Evolutionary conservation across 2,113 vertebrate genomes (phyloP).

Genomic region (Tylochromis polylepis): DNA sequence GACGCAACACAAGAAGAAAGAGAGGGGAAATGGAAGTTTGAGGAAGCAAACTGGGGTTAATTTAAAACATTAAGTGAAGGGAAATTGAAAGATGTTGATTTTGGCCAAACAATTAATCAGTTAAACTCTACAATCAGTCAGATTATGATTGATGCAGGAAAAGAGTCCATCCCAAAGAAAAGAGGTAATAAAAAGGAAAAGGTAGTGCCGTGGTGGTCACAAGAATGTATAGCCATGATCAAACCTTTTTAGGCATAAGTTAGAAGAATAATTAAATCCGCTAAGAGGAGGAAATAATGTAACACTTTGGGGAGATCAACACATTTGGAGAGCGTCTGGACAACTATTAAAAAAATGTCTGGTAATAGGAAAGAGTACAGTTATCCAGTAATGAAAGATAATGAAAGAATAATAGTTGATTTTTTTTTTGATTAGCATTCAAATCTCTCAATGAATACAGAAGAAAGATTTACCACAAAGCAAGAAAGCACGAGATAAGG

Average conservation of each 20-base stretch:
- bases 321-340: too few relatives aligned
- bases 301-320: fast-evolving
- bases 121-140: neutral
- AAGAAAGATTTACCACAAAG: too few relatives aligned
- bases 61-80: too few relatives aligned
- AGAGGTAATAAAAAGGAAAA: neutral
- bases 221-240: neutral
- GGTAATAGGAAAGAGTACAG: neutral
- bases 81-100: neutral
- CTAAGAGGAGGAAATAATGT: neutral
- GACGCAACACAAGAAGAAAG: too few relatives aligned
- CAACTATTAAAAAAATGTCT: neutral
- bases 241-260: neutral
- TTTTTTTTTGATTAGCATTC: too few relatives aligned
- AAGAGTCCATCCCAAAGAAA: neutral
- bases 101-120: neutral
- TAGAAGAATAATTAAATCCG: neutral
- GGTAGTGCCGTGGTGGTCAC: neutral
- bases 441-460: too few relatives aligned
- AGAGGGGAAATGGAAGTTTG: too few relatives aligned
- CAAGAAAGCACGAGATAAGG: too few relatives aligned
- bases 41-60: too few relatives aligned
- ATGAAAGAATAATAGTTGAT: too few relatives aligned
- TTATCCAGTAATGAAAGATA: neutral
- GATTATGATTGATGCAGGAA: too few relatives aligned